A percentile compares a stretch with the other conserved stretches of the same genome.
phyloP scores from a whole-genome alignment of 2,113 vertebrate genomes.

The Rafetus swinhoei region DNA sequence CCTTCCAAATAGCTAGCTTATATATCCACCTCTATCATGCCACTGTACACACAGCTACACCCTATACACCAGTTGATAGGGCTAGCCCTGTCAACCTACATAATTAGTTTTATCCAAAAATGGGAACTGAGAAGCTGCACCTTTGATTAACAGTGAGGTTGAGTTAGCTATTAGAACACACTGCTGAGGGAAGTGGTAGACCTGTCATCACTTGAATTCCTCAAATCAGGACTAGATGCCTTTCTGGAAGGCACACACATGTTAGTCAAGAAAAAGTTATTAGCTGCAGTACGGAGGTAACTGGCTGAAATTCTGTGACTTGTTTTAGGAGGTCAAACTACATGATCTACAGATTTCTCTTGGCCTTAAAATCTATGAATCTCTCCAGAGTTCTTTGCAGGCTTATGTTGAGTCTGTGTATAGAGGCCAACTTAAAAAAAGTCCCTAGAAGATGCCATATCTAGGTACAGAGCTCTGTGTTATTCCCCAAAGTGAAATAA shows the following conservation, averaged over 20 bases:
- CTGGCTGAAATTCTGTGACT: not conserved
- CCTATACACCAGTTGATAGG: not conserved
- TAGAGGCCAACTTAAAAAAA: not conserved
- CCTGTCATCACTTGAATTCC: not conserved
- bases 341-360: not conserved
- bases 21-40: not conserved
- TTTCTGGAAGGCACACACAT: rapidly evolving
- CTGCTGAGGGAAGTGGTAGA: not conserved
- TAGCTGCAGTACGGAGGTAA: not conserved
- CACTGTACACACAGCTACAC: not conserved
- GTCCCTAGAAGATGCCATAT: not conserved
- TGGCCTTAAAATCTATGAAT: not conserved
- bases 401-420: not conserved
- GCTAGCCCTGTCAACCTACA: not conserved
- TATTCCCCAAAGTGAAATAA: not conserved
- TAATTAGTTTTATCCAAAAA: not conserved
- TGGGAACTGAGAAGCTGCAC: not conserved
- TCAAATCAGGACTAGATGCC: not conserved
- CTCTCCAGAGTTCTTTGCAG: not conserved
- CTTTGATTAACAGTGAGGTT: not conserved
- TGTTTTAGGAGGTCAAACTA: not conserved
- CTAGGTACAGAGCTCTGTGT: not conserved
- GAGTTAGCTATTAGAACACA: not conserved
- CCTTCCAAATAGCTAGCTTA: not conserved
- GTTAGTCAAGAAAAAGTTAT: not conserved